Conservation (phyloP, 2,888 invertebrate species). For the Drosophila paramelanica region DNA sequence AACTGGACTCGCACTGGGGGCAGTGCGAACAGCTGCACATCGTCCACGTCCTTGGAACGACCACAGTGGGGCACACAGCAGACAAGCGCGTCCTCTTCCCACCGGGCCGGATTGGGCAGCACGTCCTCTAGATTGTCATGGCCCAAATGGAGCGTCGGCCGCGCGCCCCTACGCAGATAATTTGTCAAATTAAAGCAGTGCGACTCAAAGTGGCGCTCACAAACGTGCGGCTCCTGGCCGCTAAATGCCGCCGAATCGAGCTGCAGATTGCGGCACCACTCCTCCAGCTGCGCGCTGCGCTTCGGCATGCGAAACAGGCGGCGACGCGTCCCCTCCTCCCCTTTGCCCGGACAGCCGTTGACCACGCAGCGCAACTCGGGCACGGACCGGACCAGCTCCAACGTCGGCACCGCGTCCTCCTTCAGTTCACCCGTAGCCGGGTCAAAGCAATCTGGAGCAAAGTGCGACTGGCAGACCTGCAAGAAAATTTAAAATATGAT, state of each 20-base stretch:
- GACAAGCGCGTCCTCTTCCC: neutral
- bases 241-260: slow-evolving; percentile 19
- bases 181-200: slow-evolving; percentile 53
- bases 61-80: slow-evolving; percentile 68
- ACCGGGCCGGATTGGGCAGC: slow-evolving; percentile 59
- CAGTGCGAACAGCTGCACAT: slow-evolving; percentile 47
- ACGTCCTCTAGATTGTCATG: slow-evolving; percentile 50
- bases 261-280: slow-evolving; percentile 73
- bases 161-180: slow-evolving; percentile 46
- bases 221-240: slow-evolving; percentile 54
- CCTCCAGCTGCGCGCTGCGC: slow-evolving; percentile 25
- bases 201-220: slow-evolving; percentile 76
- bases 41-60: slow-evolving; percentile 18
- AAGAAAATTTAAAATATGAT: neutral
- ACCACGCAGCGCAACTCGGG: slow-evolving; percentile 53
- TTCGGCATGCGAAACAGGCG: slow-evolving; percentile 61
- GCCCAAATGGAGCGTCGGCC: slow-evolving; percentile 76
- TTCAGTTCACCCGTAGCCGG: slow-evolving; percentile 40
- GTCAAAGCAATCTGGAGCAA: slow-evolving; percentile 60
- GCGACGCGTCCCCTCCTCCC: slow-evolving; percentile 25
- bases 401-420: slow-evolving; percentile 65
- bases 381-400: slow-evolving; percentile 43
- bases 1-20: slow-evolving; percentile 51
- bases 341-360: slow-evolving; percentile 34
- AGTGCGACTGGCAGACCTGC: slow-evolving; percentile 69